Conservation (phyloP, 2,888 invertebrate species). For the Ormia ochracea region DNA sequence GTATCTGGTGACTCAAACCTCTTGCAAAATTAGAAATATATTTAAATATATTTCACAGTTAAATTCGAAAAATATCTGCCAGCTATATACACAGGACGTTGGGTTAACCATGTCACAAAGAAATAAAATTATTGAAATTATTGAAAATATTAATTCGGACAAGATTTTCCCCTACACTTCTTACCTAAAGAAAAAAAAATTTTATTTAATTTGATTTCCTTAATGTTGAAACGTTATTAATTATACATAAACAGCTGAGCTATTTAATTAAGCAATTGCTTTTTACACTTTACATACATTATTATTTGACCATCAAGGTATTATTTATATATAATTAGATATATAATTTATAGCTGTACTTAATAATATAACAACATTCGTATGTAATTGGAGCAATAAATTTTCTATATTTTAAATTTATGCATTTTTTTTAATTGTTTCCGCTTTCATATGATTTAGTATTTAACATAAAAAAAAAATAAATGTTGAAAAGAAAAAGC, state of each 20-base stretch:
- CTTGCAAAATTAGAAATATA: too few relatives aligned
- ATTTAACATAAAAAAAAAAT: slow-evolving; percentile 13
- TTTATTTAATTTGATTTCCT: background rate
- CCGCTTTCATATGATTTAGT: slow-evolving; percentile 34
- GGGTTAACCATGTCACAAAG: too few relatives aligned
- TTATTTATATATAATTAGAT: slow-evolving; percentile 22
- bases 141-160: too few relatives aligned
- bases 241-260: background rate
- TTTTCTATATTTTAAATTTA: slow-evolving; percentile 25
- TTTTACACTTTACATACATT: slow-evolving; percentile 4
- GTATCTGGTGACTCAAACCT: too few relatives aligned
- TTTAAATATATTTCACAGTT: too few relatives aligned
- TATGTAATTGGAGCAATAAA: slow-evolving; percentile 35
- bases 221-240: background rate
- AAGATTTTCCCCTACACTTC: too few relatives aligned
- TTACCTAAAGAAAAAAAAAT: background rate
- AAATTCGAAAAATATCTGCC: too few relatives aligned
- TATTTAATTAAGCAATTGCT: background rate
- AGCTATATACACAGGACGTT: too few relatives aligned
- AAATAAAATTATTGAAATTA: too few relatives aligned
- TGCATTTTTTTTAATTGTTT: slow-evolving; percentile 49
- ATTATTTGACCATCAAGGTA: background rate
- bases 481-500: background rate
- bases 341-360: slow-evolving; percentile 14
- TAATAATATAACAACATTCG: slow-evolving; percentile 6